phyloP scores from a whole-genome alignment of 92 coral and sea anemone species.

The Siderastrea siderea region DNA sequence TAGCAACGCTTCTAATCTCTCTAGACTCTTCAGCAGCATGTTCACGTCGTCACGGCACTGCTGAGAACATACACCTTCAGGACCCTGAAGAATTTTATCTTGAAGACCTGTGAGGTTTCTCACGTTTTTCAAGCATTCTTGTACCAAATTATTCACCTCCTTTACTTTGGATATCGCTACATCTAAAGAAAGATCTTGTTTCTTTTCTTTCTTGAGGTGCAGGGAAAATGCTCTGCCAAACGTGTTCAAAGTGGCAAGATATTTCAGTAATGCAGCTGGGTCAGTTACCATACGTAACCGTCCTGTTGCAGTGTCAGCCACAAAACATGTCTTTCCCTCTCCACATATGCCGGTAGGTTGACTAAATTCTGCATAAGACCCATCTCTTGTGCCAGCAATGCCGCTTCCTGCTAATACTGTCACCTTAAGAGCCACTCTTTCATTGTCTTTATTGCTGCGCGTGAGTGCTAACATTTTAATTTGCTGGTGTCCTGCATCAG shows the following conservation, averaged over 20 bases:
- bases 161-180: conserved; percentile 48
- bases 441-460: no score
- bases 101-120: conserved; percentile 45
- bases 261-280: conserved; percentile 47
- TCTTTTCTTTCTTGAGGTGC: conserved; percentile 46
- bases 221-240: conserved; percentile 47
- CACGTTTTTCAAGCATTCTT: conserved; percentile 45
- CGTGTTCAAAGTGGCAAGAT: conserved; percentile 37
- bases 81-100: conserved; percentile 34
- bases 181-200: conserved; percentile 42
- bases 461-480: conserved; percentile 28
- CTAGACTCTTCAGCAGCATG: conserved; percentile 38
- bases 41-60: conserved; percentile 34
- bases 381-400: conserved; percentile 54
- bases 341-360: conserved; percentile 43
- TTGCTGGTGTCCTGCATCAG: conserved; percentile 42
- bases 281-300: conserved; percentile 43
- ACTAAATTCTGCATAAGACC: conserved; percentile 44
- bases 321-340: conserved; percentile 44
- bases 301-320: conserved; percentile 49
- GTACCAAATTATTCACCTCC: conserved; percentile 37
- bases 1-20: conserved; percentile 36
- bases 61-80: conserved; percentile 46
- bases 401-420: conserved; percentile 50
- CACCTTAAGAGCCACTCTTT: conserved; percentile 47